A percentile compares a stretch with the other conserved stretches of the same genome.
Evolutionary conservation across 2,113 vertebrate genomes (phyloP).

Genomic region (Anguilla japonica): DNA sequence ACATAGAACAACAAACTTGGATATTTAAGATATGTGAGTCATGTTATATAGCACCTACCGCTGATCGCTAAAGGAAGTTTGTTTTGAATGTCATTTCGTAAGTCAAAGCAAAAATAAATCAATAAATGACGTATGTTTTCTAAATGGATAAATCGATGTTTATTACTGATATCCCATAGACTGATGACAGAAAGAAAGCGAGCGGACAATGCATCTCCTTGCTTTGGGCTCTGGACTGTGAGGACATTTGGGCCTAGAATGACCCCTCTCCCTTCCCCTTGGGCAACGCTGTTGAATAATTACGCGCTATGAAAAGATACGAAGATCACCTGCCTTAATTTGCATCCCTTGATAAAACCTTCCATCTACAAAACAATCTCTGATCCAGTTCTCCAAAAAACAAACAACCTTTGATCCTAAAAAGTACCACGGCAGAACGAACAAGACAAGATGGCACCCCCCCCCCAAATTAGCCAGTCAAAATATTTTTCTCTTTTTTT

Average conservation of each 20-base stretch:
- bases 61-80: conserved; percentile 99
- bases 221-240: conserved; percentile 99
- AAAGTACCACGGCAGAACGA: conserved; percentile 99
- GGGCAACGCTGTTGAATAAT: conserved; percentile 88
- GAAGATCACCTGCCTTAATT: conserved; percentile 98
- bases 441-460: conserved; percentile 98
- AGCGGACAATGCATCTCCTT: conserved; percentile 98
- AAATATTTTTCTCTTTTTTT: conserved; percentile 99
- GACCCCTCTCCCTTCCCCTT: conserved; percentile 91
- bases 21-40: conserved; percentile 99
- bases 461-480: conserved; percentile 99
- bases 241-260: conserved; percentile 93
- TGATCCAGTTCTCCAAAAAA: conserved; percentile 92
- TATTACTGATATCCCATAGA: conserved; percentile 92
- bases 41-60: conserved; percentile 99
- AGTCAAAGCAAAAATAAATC: conserved; percentile 75
- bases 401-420: conserved; percentile 97
- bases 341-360: conserved; percentile 80
- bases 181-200: conserved; percentile 96
- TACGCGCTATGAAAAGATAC: conserved; percentile 99
- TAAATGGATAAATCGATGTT: conserved; percentile 73
- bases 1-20: conserved; percentile 96
- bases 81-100: conserved; percentile 75
- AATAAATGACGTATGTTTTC: conserved; percentile 73
- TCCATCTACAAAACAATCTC: conserved; percentile 98